Percentiles rank a stretch among this genome's conserved stretches.
These are phyloP conservation scores for Malurus elegans DNA, from an alignment of 2,113 vertebrate genomes.

Conservation along the genomic window DNA sequence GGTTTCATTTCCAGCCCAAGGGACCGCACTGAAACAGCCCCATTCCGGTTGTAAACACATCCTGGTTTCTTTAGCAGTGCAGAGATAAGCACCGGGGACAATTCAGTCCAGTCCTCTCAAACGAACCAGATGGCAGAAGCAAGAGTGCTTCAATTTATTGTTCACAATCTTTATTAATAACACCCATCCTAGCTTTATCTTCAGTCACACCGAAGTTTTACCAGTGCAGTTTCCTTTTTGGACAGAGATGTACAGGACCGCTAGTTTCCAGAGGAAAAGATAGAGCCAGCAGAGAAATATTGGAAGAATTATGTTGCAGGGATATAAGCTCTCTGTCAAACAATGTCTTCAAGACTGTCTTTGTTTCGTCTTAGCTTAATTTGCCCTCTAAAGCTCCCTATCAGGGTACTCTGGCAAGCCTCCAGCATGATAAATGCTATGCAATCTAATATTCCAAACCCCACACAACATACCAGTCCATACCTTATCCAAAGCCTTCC, in stretches of 20 bases:
- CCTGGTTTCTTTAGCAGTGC: fast-evolving
- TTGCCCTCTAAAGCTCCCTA: not conserved
- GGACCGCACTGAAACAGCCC: not conserved
- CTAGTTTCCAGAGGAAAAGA: not conserved
- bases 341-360: fast-evolving
- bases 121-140: fast-evolving
- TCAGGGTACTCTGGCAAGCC: not conserved
- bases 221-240: not conserved
- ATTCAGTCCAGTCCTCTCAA: not conserved
- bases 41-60: not conserved
- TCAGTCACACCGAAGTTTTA: not conserved
- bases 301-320: fast-evolving
- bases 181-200: not conserved
- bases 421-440: not conserved
- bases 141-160: fast-evolving
- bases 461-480: not conserved
- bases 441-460: not conserved
- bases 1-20: fast-evolving
- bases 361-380: not conserved
- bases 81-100: fast-evolving
- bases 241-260: not conserved
- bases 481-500: not conserved
- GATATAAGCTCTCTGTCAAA: not conserved
- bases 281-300: fast-evolving
- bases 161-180: not conserved